A percentile compares a stretch with the other conserved stretches of the same genome.
Evolutionary conservation across 2,797 vertebrate species (phyloP).

Genomic region (Manis pentadactyla): DNA sequence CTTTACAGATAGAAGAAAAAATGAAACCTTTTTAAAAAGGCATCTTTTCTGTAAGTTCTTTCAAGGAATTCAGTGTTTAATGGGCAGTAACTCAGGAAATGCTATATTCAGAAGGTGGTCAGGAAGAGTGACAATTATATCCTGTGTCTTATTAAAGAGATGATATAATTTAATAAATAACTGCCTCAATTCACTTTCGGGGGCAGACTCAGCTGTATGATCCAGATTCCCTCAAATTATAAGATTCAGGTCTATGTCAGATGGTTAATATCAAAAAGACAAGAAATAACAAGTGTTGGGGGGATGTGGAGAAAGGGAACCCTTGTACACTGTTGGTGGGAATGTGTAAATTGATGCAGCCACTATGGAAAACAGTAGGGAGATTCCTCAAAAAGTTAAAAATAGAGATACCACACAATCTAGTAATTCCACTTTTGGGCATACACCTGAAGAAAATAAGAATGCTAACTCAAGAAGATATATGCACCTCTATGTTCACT

Average conservation of each 20-base stretch:
- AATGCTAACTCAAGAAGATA: too few relatives aligned
- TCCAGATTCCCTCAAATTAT: neutral
- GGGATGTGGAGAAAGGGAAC: too few relatives aligned
- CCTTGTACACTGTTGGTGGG: too few relatives aligned
- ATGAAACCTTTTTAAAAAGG: neutral
- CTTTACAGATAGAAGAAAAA: neutral
- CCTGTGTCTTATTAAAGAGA: neutral
- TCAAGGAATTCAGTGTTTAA: neutral
- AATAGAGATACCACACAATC: too few relatives aligned
- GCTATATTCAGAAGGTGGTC: neutral
- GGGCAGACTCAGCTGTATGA: neutral
- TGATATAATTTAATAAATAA: neutral
- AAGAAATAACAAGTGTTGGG: too few relatives aligned
- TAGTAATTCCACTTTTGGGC: too few relatives aligned
- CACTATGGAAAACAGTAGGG: too few relatives aligned
- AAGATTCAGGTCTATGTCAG: neutral
- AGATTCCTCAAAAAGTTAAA: too few relatives aligned
- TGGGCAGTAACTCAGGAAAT: slow-evolving; percentile 1
- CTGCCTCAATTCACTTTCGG: neutral
- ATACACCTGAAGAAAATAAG: too few relatives aligned
- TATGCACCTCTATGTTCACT: too few relatives aligned
- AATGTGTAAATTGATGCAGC: too few relatives aligned
- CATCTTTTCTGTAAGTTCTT: slow-evolving; percentile 47
- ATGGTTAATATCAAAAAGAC: too few relatives aligned
- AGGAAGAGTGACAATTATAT: neutral